phyloP scores from a whole-genome alignment of 2,797 vertebrate genomes.

The Chloroceryle amazona region DNA sequence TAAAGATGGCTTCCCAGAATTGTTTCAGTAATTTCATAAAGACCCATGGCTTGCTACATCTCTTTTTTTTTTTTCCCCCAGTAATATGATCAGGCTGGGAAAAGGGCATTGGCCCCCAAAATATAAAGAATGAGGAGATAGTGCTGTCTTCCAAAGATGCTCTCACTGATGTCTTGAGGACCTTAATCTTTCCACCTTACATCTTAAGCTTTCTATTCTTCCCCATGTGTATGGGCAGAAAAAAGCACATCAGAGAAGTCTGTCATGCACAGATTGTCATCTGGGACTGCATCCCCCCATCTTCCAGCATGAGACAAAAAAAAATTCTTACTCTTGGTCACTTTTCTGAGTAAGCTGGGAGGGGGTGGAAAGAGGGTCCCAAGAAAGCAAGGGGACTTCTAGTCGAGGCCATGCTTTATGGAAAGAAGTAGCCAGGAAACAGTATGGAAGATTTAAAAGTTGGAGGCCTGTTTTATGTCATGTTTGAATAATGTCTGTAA shows the following conservation, averaged over 20 bases:
- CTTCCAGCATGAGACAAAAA: background rate
- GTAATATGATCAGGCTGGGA: background rate
- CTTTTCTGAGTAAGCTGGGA: fast-evolving
- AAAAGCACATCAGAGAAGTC: background rate
- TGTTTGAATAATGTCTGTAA: background rate
- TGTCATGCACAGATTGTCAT: background rate
- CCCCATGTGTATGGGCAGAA: background rate
- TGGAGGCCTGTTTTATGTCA: background rate
- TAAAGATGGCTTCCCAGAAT: conserved; percentile 47
- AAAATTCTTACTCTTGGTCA: background rate
- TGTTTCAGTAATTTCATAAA: conserved; percentile 18
- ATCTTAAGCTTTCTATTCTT: background rate
- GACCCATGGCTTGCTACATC: background rate
- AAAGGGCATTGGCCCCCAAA: background rate
- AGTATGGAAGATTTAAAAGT: background rate
- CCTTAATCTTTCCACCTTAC: background rate
- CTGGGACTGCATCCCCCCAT: background rate
- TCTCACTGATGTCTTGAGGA: background rate
- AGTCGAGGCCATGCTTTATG: background rate
- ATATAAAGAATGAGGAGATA: background rate
- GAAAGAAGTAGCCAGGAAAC: background rate
- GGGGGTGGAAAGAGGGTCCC: background rate
- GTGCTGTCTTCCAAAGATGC: background rate
- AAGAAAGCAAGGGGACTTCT: background rate
- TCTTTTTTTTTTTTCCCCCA: background rate